Conservation (phyloP, 2,888 invertebrate species). For the Hypselothyrea guttata region DNA sequence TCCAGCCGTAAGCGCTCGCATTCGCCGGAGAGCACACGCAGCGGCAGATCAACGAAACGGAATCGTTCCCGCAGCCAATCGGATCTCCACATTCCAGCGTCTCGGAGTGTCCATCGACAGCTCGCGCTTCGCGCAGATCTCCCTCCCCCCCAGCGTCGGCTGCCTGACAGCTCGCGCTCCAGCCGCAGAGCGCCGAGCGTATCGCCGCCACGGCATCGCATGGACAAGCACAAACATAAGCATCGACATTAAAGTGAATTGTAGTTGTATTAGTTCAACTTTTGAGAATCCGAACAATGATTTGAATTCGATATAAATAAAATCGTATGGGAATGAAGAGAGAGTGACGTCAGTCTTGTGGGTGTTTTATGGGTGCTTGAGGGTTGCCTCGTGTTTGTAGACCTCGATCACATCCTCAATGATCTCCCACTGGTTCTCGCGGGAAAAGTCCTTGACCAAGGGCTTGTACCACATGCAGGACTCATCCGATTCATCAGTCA, state of each 20-base stretch:
- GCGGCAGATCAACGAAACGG: conserved; percentile 68
- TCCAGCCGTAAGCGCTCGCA: conserved; percentile 83
- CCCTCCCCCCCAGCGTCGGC: conserved; percentile 54
- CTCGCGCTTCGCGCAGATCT: conserved; percentile 72
- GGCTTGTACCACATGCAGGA: conserved; percentile 92
- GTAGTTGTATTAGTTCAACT: conserved; percentile 32
- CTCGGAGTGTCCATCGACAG: too few relatives aligned
- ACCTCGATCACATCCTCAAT: conserved; percentile 93
- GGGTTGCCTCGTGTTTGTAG: conserved; percentile 89
- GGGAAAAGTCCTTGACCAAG: conserved; percentile 90
- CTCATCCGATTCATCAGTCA: conserved; percentile 90
- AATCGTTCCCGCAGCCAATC: conserved; percentile 70
- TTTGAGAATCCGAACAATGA: conserved; percentile 20
- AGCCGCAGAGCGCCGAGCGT: conserved; percentile 66
- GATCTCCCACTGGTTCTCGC: conserved; percentile 93
- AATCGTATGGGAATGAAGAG: conserved; percentile 43
- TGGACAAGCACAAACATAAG: conserved; percentile 83
- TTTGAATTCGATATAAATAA: conserved; percentile 44
- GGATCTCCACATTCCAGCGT: conserved; percentile 78
- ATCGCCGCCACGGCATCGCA: conserved; percentile 62
- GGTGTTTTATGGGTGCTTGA: conserved; percentile 61
- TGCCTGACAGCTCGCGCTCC: conserved; percentile 46
- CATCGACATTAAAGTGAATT: conserved; percentile 77
- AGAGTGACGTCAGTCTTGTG: conserved; percentile 2
- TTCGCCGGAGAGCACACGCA: conserved; percentile 79